phyloP scores from a whole-genome alignment of 2,113 vertebrate species.

The Anseranas semipalmata region DNA sequence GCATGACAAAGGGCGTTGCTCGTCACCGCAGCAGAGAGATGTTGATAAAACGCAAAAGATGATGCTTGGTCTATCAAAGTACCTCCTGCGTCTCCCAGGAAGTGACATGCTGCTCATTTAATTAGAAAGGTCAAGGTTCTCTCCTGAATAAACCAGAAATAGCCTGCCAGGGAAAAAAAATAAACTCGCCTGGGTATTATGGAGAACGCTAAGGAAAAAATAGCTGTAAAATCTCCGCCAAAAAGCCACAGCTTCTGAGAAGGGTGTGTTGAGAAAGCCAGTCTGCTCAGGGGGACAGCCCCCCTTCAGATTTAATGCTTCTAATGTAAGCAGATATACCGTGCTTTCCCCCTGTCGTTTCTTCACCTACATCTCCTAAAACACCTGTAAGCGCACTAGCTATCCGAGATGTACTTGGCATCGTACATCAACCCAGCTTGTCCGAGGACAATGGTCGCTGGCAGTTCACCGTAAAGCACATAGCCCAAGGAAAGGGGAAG shows the following conservation, averaged over 20 bases:
- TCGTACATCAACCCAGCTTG: not conserved
- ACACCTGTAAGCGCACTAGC: not conserved
- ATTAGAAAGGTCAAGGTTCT: slow-evolving; percentile 21
- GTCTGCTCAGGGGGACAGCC: not conserved
- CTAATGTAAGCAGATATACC: not conserved
- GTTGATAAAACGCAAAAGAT: not conserved
- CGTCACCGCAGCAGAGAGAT: not conserved
- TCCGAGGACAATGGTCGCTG: not conserved
- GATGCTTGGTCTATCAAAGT: not conserved
- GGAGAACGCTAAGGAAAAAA: not conserved
- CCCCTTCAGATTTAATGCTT: not conserved
- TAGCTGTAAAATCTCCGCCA: not conserved
- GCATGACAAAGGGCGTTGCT: not conserved
- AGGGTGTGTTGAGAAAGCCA: not conserved
- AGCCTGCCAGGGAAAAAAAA: not conserved
- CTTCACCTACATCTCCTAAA: not conserved
- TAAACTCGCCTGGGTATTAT: not conserved
- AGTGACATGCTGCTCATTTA: not conserved
- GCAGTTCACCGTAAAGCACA: too few relatives aligned
- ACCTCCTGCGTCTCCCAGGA: not conserved
- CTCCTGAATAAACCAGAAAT: slow-evolving; percentile 32
- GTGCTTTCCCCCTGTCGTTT: not conserved
- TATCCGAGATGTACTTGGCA: not conserved
- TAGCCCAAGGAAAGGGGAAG: not conserved
- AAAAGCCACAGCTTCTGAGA: not conserved